A percentile compares a stretch with the other conserved stretches of the same genome.
These are phyloP conservation scores for Scolopax mira DNA, from an alignment of 2,113 vertebrate species.

Conservation along the genomic window DNA sequence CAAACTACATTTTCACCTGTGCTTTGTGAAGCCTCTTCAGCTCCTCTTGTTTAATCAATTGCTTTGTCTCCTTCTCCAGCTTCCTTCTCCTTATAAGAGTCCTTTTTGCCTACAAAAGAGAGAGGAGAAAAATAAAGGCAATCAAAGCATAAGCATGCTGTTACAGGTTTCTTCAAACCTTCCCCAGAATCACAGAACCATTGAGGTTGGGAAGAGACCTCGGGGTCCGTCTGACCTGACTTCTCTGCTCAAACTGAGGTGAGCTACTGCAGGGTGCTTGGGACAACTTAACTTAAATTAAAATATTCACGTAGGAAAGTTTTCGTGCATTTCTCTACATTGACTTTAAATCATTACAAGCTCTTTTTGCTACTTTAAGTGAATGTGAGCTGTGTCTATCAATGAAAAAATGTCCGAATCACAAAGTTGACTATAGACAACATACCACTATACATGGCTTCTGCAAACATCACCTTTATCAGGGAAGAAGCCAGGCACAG, in stretches of 20 bases:
- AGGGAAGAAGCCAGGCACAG: background rate
- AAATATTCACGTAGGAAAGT: background rate
- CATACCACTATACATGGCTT: background rate
- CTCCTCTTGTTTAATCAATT: slow-evolving; percentile 84
- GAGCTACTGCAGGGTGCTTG: background rate
- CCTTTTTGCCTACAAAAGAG: slow-evolving; percentile 59
- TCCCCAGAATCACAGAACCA: background rate
- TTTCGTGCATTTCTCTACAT: background rate
- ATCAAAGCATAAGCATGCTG: background rate
- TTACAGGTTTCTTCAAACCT: background rate
- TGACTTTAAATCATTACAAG: background rate
- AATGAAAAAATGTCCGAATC: background rate
- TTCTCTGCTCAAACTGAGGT: background rate
- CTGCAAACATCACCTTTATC: background rate
- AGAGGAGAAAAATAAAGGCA: background rate
- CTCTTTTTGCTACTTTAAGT: background rate
- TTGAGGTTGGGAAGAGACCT: background rate
- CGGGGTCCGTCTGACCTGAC: rapidly evolving
- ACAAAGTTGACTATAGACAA: background rate
- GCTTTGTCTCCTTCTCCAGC: slow-evolving; percentile 79
- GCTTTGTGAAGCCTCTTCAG: slow-evolving; percentile 92
- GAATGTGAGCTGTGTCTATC: background rate
- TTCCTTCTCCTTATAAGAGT: slow-evolving; percentile 73
- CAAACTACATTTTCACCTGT: slow-evolving; percentile 77
- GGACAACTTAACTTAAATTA: background rate